Base-by-base conservation (phyloP, 2,113 vertebrate species). In the Cephalopholis sonnerati region DNA sequence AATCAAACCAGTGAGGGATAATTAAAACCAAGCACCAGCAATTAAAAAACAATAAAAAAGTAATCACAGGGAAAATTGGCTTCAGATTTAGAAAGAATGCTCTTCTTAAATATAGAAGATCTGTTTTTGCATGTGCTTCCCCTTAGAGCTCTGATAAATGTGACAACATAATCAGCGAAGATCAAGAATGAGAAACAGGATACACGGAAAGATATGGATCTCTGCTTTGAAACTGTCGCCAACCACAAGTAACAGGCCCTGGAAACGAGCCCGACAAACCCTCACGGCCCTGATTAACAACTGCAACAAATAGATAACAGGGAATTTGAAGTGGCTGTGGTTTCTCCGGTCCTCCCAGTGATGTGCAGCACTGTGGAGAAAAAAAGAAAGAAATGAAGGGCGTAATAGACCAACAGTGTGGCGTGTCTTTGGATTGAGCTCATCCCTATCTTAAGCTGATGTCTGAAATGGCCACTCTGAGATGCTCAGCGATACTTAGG, bases 221-320 rank as follows among this genome's bases (percentile, higher is more conserved):
- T 79, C 58, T 75, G 39, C 74, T 81, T 82, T 79, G 66, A 78
- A 78, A 70, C 53, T 0, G 53, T 46, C 72, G 25, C 61, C 55
- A 76, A 59, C 25, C 50, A 67, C 65, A 79, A 83, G 51, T 39
- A 46, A 73, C 32, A 39, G 29, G 17, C 17, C 41, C 46, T 85
- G 74, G 54, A 87, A 87, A 66, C 6, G 17, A 64, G 66, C 75
- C 63, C 6, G 44, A 41, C 61, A 41, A 84, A 74, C 70, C 74
- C 78, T 59, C 54, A 32, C 27, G 18, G 25, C 25, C 20, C n/a
- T 46, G 55, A 77, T 74, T 51, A 78, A 50, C 46, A 66, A 66
- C 55, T 59, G 79, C 51, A 63, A 62, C 66, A 85, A 68, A 44
- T 62, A 20, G 20, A 70, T 81, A 48, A 62, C 32, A 66, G 24